Conservation (phyloP, 1,140 invertebrate species). For the Meloidogyne exigua region DNA sequence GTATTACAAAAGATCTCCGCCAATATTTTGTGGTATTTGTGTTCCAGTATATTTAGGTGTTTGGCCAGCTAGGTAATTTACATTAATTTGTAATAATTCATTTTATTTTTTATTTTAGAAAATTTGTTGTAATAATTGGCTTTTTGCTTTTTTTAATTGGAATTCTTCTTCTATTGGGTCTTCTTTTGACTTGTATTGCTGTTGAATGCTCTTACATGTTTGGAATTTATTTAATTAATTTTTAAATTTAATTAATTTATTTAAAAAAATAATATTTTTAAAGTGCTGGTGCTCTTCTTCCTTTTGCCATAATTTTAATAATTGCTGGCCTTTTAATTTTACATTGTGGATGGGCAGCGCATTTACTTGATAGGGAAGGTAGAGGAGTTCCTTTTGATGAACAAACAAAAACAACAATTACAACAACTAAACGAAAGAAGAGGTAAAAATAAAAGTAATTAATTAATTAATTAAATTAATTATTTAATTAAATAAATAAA, state of each 20-base stretch:
- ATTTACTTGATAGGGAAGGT: conserved; percentile 56
- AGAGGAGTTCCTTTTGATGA: conserved; percentile 46
- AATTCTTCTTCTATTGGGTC: conserved; percentile 49
- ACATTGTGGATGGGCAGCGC: conserved; percentile 63
- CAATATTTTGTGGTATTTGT: conserved; percentile 62
- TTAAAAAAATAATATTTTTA: conserved; percentile 27
- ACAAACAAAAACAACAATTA: conserved; percentile 7
- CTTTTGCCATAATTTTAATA: conserved; percentile 59
- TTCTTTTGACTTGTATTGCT: conserved; percentile 58
- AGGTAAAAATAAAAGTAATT: neutral
- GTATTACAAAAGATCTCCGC: conserved; percentile 52
- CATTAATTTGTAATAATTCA: conserved; percentile 14
- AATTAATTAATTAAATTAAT: neutral
- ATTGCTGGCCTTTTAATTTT: conserved; percentile 59
- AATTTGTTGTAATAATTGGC: conserved; percentile 56
- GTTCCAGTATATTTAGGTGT: conserved; percentile 57
- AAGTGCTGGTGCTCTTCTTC: conserved; percentile 54
- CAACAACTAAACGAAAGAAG: neutral
- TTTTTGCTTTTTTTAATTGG: conserved; percentile 55
- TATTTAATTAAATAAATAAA: too few species aligned
- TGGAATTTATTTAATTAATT: conserved; percentile 24
- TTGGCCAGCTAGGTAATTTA: conserved; percentile 34
- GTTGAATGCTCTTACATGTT: conserved; percentile 57
- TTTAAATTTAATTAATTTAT: neutral
- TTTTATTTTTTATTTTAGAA: conserved; percentile 32